Percentiles rank a stretch among this genome's conserved stretches.
These are phyloP conservation scores for Drosophila triauraria DNA, from an alignment of 1,140 invertebrate species.

Conservation along the genomic window DNA sequence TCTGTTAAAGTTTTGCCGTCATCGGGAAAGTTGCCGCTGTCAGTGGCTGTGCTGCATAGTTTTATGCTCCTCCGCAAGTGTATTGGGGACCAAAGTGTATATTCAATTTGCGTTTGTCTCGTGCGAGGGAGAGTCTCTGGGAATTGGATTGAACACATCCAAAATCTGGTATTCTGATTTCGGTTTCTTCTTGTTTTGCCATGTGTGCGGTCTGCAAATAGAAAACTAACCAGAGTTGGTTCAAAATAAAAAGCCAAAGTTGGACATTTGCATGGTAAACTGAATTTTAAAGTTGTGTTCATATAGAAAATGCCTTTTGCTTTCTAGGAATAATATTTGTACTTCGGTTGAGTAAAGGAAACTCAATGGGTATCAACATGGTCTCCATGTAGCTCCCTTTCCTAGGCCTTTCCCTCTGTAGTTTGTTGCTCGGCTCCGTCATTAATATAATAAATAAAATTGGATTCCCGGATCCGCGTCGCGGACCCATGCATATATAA, in stretches of 20 bases:
- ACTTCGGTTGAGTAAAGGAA: too few relatives aligned
- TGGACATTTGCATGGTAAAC: conserved; percentile 18
- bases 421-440: conserved; percentile 34
- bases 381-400: conserved; percentile 1
- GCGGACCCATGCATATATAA: conserved; percentile 48
- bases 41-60: conserved; percentile 65
- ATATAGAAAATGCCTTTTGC: conserved; percentile 8
- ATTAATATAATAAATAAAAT: conserved; percentile 82
- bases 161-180: conserved; percentile 26
- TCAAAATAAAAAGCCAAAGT: conserved; percentile 8
- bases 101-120: conserved; percentile 48
- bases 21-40: conserved; percentile 73
- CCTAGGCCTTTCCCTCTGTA: not conserved
- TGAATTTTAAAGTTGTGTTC: conserved; percentile 1
- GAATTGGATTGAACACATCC: conserved; percentile 43
- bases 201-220: conserved; percentile 9
- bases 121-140: conserved; percentile 11
- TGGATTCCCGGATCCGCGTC: conserved; percentile 59
- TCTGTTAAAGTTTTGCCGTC: conserved; percentile 80
- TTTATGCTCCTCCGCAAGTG: conserved; percentile 52
- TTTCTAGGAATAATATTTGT: not conserved
- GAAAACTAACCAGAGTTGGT: conserved; percentile 14
- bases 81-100: conserved; percentile 30
- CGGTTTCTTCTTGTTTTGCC: conserved; percentile 20
- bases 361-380: conserved; percentile 14